These are phyloP conservation scores for Acanthococcus lagerstroemiae DNA, from an alignment of 2,888 invertebrate species.

Conservation along the genomic window DNA sequence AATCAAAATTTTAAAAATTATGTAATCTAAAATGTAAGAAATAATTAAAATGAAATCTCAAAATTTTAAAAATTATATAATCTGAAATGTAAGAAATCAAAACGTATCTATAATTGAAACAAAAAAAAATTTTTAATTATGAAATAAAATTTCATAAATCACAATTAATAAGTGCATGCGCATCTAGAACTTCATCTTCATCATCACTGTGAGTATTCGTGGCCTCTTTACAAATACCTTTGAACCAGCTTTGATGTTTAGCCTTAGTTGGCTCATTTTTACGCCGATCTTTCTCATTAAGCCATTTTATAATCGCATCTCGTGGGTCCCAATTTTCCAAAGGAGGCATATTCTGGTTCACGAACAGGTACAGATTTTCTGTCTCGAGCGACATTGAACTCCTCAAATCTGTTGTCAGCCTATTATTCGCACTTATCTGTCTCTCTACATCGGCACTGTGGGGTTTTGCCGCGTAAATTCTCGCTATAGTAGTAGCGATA, in stretches of 20 bases:
- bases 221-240: conserved; percentile 3
- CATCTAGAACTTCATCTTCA: not conserved
- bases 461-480: conserved; percentile 9
- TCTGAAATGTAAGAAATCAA: no score
- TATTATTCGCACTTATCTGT: not conserved
- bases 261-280: not conserved
- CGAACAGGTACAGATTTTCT: not conserved
- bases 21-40: no score
- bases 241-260: conserved; percentile 4
- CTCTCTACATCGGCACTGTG: conserved; percentile 8
- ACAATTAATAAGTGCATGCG: not conserved
- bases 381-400: not conserved
- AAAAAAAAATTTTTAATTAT: no score
- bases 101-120: no score
- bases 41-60: no score
- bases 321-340: conserved; percentile 6
- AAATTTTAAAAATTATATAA: no score
- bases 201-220: not conserved
- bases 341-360: conserved; percentile 4
- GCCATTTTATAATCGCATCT: not conserved
- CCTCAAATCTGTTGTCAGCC: not conserved
- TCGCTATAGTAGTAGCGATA: no score
- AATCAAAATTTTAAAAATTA: no score
- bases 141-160: no score
- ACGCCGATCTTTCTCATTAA: not conserved